Base-by-base conservation (phyloP, 2,888 invertebrate genomes). In the Ormyrus labotus region DNA sequence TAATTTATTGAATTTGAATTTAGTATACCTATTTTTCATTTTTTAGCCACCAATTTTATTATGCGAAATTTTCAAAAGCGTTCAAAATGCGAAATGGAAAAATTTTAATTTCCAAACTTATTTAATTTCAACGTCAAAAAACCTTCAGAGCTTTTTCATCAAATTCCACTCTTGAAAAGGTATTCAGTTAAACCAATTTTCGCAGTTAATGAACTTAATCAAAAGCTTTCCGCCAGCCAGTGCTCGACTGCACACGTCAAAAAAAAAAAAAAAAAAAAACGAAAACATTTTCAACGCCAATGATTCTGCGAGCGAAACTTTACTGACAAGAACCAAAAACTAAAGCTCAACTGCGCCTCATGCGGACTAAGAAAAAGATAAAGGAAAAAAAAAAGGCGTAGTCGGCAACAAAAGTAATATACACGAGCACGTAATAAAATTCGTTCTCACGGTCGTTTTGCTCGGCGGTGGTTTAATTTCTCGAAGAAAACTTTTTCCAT, bases 401-500 rank as follows among this genome's bases (percentile, higher is more conserved):
- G 51, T 3, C 63, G 9, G 55, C 34, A 77, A 63, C 57, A 61
- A 79, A 70, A 81, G 78, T 72, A 81, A 72, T 64, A 67, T 73
- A 74, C 76, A 76, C 76, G 79, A 69, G 73, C 82, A 70, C 73
- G 74, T 74, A 80, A 82, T 82, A 82, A 82, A 82, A 82, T 80
- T 67, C 71, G 70, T 78, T 82, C 82, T 71, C 82, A 77, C 73
- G 79, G 76, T 48, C 45, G 45, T 50, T 69, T 68, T 53, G 63
- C 67, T 11, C 34, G 68, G 61, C 34, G 34, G 34, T 34, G 34
- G 55, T 47, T 80, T 80, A 80, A 80, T 80, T 80, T 77, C 79
- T 55, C 61, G 51, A 74, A 80, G 74, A 58, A 82, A 82, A 82
- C 76, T 82, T 80, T 82, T 77, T 82, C 82, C 82, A 82, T 82